Evolutionary conservation across 2,113 vertebrate genomes (phyloP).

Genomic region (Mustela nigripes): DNA sequence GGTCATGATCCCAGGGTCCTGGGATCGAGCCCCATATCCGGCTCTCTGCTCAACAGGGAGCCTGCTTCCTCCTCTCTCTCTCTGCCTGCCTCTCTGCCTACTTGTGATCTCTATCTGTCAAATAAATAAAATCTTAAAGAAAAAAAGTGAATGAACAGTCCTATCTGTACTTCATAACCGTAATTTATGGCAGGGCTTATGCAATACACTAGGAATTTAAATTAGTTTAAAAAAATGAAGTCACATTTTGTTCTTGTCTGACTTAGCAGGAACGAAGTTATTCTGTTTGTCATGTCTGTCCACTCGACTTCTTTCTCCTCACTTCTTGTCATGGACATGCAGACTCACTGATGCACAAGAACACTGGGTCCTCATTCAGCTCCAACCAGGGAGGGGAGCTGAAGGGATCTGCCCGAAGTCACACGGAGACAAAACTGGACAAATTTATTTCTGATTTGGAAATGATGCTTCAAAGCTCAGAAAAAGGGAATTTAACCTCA

Average conservation of each 20-base stretch:
- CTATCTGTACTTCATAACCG: neutral
- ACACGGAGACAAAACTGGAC: neutral
- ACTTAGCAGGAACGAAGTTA: neutral
- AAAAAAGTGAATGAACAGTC: neutral
- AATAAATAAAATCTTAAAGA: too few species aligned
- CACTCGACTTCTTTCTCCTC: neutral
- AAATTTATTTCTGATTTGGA: neutral
- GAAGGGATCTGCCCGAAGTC: neutral
- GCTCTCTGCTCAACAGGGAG: too few species aligned
- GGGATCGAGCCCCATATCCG: too few species aligned
- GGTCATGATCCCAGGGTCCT: too few species aligned
- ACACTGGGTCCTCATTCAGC: neutral
- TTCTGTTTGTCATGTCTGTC: neutral
- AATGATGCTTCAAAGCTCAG: neutral
- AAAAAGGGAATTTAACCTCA: neutral
- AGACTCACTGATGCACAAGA: neutral
- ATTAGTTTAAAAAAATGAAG: neutral
- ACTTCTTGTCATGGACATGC: neutral
- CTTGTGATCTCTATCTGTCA: too few species aligned
- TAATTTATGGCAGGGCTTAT: neutral
- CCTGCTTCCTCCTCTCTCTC: too few species aligned
- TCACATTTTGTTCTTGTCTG: conserved; percentile 41
- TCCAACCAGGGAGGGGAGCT: neutral
- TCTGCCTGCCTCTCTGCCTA: too few species aligned
- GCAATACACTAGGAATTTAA: conserved; percentile 32